Evolutionary conservation across 2,888 invertebrate species (phyloP).

Genomic region (Allophyes oxyacanthae): DNA sequence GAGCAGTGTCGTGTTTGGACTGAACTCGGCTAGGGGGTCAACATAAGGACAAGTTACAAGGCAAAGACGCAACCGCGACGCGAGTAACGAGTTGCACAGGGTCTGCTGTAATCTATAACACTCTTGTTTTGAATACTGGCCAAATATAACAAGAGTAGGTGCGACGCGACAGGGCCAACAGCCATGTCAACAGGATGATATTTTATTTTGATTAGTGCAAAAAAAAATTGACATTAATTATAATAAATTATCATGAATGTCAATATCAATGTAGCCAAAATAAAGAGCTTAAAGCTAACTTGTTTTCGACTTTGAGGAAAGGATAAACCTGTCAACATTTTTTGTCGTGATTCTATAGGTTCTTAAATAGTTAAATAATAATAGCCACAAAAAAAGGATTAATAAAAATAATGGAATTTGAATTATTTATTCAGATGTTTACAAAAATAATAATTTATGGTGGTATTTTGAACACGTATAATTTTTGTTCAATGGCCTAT

Average conservation of each 20-base stretch:
- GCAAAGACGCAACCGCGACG: conserved; percentile 17
- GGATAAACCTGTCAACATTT: too few relatives aligned
- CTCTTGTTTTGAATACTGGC: conserved; percentile 68
- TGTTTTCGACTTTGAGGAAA: not conserved
- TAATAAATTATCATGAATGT: not conserved
- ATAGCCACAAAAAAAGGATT: too few relatives aligned
- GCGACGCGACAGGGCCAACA: conserved; percentile 41
- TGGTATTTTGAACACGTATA: too few relatives aligned
- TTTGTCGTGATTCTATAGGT: too few relatives aligned
- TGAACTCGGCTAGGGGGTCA: conserved; percentile 32
- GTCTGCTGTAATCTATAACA: conserved; percentile 56
- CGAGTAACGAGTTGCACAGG: conserved; percentile 5
- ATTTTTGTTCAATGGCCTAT: too few relatives aligned
- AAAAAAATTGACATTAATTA: conserved; percentile 8
- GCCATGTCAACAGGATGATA: conserved; percentile 39
- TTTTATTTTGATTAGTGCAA: conserved; percentile 34
- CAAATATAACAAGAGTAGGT: conserved; percentile 61
- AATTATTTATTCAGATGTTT: too few relatives aligned
- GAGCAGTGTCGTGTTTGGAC: conserved; percentile 16
- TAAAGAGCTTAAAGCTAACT: conserved; percentile 1
- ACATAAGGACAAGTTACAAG: conserved; percentile 33
- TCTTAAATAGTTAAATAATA: too few relatives aligned
- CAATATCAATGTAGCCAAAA: not conserved
- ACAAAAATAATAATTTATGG: too few relatives aligned
- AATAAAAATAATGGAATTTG: too few relatives aligned